Base-by-base conservation (phyloP, 2,888 invertebrate genomes). In the Archaeoteleia sp. region DNA sequence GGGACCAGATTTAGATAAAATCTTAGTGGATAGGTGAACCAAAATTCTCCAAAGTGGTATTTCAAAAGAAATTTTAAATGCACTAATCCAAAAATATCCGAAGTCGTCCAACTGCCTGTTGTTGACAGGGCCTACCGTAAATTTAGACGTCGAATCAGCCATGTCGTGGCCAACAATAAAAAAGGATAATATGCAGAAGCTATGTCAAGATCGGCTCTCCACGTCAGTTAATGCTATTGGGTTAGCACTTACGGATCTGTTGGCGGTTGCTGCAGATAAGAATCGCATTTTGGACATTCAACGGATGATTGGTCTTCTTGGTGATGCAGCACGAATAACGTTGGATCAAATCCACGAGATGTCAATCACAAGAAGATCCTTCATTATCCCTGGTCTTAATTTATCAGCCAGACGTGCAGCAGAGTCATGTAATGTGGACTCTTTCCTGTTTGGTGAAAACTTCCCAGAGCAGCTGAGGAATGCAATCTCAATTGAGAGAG, bases 21-120 rank as follows among this genome's bases (percentile, higher is more conserved):
- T 49, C 10, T n/a, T 49, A 20, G 49, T 13, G 8, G 49, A 49
- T 12, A 32, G 9, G 3, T 49, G 49, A 37, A 12, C n/a, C 0
- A 49, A 35, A 5, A 37, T 39, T 6, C 7, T 51, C 2, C 39
- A 39, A 29, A n/a, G 15, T 1, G 51, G 39, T 1, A 15, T 51
- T 1, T 1, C 12, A 1, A 39, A 27, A 8, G 53, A 42, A 2
- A 29, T 1, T 6, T 40, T 40, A 23, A 14, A 15, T 2, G 40
- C 39, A 1, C 1, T 53, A n/a, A 5, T 40, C 1, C 13, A 29
- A 8, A 53, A 53, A 12, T 53, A 53, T 32, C 42, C 23, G 2
- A 35, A 7, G 10, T 32, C 53, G 17, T 8, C 0, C 15, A 42
- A 53, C 17, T 42, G 9, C 17, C 29, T 12, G 3, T 15, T 39